Conservation (phyloP, 2,113 vertebrate genomes). For the Climacteris rufus region DNA sequence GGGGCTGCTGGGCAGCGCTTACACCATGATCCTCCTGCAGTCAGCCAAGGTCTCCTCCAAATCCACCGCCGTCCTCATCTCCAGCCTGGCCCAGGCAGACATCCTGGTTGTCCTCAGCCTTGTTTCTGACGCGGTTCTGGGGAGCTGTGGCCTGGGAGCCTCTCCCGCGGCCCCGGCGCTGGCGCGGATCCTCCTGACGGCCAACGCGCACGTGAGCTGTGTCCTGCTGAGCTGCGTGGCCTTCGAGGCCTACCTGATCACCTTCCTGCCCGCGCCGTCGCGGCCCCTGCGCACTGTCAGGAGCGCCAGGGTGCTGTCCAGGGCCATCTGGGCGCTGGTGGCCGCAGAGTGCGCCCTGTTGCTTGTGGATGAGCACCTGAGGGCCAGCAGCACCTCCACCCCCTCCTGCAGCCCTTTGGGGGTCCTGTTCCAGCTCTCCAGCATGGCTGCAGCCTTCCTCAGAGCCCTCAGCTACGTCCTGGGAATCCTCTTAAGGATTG, state of each 20-base stretch:
- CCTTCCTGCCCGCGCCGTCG: conserved; percentile 68
- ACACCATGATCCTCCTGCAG: conserved; percentile 53
- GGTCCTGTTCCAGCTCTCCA: not conserved
- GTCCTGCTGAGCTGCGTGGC: conserved; percentile 76
- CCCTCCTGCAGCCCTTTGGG: not conserved
- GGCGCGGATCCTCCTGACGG: conserved; percentile 60
- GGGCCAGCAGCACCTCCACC: not conserved
- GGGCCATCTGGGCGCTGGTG: conserved; percentile 65
- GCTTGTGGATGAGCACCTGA: not conserved
- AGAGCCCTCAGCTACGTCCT: conserved; percentile 47
- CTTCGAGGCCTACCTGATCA: conserved; percentile 75
- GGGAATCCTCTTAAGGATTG: conserved; percentile 68
- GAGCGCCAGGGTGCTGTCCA: conserved; percentile 32
- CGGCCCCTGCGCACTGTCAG: conserved; percentile 66
- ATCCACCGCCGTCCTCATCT: conserved; percentile 73
- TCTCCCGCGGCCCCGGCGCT: not conserved
- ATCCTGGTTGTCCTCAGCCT: conserved; percentile 9
- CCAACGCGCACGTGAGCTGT: conserved; percentile 70
- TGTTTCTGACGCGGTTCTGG: not conserved
- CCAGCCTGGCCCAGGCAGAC: conserved; percentile 73
- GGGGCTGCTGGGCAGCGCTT: conserved; percentile 70
- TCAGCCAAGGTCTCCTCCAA: conserved; percentile 77
- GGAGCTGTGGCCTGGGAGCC: not conserved
- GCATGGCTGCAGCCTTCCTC: not conserved
- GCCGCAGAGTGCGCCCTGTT: conserved; percentile 46